Conservation (phyloP, 1,140 invertebrate genomes). For the Achroia grisella region DNA sequence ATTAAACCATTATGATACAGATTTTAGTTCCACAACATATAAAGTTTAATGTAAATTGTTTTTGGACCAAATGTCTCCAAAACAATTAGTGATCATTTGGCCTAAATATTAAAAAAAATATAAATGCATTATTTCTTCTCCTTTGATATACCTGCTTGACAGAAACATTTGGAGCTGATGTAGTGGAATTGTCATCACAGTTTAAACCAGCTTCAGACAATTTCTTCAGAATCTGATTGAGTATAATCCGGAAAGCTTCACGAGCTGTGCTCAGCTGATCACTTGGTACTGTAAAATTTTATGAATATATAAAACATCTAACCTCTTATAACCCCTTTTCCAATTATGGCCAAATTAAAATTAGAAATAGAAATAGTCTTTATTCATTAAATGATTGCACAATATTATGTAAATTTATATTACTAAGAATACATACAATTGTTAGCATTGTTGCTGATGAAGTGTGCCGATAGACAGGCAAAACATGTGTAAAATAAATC, state of each 20-base stretch:
- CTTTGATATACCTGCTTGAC: conserved; percentile 52
- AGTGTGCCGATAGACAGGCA: conserved; percentile 65
- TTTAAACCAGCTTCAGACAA: conserved; percentile 55
- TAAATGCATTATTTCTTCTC: too few species aligned
- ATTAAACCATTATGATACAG: too few species aligned
- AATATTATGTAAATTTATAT: too few species aligned
- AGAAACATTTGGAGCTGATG: conserved; percentile 55
- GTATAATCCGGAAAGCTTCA: conserved; percentile 61
- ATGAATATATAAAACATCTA: conserved; percentile 6
- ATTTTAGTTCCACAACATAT: too few species aligned
- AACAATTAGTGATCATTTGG: too few species aligned
- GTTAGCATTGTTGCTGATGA: conserved; percentile 57
- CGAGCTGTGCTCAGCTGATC: conserved; percentile 56
- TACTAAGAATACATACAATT: conserved; percentile 56
- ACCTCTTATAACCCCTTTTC: too few species aligned
- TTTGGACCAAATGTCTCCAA: too few species aligned
- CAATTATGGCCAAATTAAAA: too few species aligned
- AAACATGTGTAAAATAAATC: conserved; percentile 71
- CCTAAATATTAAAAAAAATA: too few species aligned
- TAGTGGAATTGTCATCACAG: conserved; percentile 43
- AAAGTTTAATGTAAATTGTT: too few species aligned
- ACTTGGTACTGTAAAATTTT: conserved; percentile 43
- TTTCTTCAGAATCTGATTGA: conserved; percentile 66
- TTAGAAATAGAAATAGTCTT: too few species aligned
- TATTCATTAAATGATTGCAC: too few species aligned